Percentiles rank a stretch among this genome's conserved stretches.
Evolutionary conservation across 1,140 invertebrate genomes (phyloP).

Genomic region (Zaprionus vittiger): DNA sequence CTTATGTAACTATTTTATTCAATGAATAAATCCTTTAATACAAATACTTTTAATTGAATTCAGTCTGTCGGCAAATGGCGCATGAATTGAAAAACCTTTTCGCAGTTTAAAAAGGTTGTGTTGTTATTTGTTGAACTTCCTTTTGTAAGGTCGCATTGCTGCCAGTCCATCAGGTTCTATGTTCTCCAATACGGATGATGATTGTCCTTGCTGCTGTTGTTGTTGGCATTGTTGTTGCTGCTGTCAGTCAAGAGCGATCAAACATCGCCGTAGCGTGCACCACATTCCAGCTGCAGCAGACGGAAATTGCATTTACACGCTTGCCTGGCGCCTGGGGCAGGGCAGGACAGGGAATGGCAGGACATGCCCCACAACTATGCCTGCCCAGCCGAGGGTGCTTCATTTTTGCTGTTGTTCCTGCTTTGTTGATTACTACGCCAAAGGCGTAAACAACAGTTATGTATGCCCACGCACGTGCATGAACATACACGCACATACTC

Average conservation of each 20-base stretch:
- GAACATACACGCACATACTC: conserved; percentile 16
- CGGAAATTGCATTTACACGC: conserved; percentile 79
- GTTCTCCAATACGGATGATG: conserved; percentile 4
- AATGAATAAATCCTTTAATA: too few relatives aligned
- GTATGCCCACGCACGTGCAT: conserved; percentile 9
- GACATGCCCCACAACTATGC: conserved; percentile 17
- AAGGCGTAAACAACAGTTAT: conserved; percentile 37
- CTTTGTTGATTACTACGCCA: conserved; percentile 50
- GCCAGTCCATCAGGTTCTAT: not conserved
- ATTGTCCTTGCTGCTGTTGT: conserved; percentile 2
- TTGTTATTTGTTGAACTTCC: conserved; percentile 11
- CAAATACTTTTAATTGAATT: not conserved
- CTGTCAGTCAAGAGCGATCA: conserved; percentile 43
- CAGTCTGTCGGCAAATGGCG: not conserved
- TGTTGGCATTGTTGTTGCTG: not conserved
- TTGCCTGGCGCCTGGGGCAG: conserved; percentile 35
- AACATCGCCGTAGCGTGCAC: conserved; percentile 29
- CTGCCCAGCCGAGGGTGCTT: conserved; percentile 4
- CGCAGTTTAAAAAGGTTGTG: not conserved
- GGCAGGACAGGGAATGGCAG: conserved; percentile 15
- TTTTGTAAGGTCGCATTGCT: not conserved
- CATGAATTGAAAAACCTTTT: not conserved
- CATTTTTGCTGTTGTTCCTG: not conserved
- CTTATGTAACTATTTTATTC: too few relatives aligned
- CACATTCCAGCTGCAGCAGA: conserved; percentile 72